These are phyloP conservation scores for Cyrtorhinus lividipennis DNA, from an alignment of 1,140 invertebrate species.

Conservation along the genomic window DNA sequence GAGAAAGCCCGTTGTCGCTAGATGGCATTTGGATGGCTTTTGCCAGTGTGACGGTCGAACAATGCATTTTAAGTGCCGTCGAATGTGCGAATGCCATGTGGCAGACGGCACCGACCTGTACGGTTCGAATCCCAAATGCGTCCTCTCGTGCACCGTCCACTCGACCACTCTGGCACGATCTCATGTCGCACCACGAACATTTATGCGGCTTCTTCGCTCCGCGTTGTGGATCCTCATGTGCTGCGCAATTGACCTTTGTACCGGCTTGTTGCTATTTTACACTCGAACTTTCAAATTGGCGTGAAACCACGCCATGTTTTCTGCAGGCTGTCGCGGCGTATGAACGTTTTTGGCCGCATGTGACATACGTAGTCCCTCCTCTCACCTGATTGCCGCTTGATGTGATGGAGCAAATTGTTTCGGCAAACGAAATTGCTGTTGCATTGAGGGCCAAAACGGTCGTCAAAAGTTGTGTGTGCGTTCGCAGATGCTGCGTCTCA, in stretches of 20 bases:
- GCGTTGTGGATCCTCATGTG: conserved; percentile 31
- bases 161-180: conserved; percentile 38
- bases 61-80: conserved; percentile 38
- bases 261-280: conserved; percentile 64
- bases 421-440: conserved; percentile 40
- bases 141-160: conserved; percentile 44
- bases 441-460: conserved; percentile 32
- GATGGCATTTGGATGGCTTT: conserved; percentile 46
- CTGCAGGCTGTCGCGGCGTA: conserved; percentile 54
- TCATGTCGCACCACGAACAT: conserved; percentile 24
- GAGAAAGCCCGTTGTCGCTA: conserved; percentile 45
- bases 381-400: conserved; percentile 38
- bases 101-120: conserved; percentile 43
- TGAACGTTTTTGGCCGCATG: conserved; percentile 48
- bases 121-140: conserved; percentile 40
- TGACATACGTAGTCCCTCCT: conserved; percentile 26
- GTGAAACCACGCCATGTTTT: conserved; percentile 58
- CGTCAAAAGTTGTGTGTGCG: conserved; percentile 24
- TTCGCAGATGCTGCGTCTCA: conserved; percentile 25
- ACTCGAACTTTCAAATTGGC: conserved; percentile 70
- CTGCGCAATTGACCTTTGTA: conserved; percentile 42
- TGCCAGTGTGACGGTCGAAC: conserved; percentile 47
- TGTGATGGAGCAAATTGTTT: conserved; percentile 41
- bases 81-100: conserved; percentile 46
- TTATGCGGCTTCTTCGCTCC: conserved; percentile 28